Conservation (phyloP, 1,140 invertebrate species). For the Chrysomallon squamiferum region DNA sequence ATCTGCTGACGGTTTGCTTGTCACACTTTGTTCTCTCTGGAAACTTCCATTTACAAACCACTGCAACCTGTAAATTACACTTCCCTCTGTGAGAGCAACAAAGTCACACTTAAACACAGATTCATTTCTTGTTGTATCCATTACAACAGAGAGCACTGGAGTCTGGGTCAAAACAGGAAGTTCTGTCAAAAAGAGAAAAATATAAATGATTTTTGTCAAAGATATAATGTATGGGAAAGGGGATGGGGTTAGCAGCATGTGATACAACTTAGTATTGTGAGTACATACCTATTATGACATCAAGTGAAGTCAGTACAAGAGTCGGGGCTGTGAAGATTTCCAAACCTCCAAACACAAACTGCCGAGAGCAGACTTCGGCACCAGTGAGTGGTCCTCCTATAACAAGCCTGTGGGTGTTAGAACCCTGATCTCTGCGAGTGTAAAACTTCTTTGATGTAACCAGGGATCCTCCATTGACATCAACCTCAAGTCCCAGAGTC, state of each 20-base stretch:
- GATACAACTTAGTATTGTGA: too few relatives aligned
- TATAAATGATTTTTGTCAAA: not conserved
- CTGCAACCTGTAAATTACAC: slow-evolving; percentile 22
- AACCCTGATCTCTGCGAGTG: not conserved
- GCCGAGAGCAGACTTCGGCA: slow-evolving; percentile 12
- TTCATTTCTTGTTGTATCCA: slow-evolving; percentile 8
- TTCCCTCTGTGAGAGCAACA: slow-evolving; percentile 7
- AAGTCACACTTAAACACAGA: slow-evolving; percentile 23
- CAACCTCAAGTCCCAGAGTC: not conserved
- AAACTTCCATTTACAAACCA: slow-evolving; percentile 14
- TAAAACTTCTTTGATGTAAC: not conserved
- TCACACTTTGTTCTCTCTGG: too few relatives aligned
- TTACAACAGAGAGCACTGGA: slow-evolving; percentile 20
- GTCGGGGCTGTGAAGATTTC: slow-evolving; percentile 30
- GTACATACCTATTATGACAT: slow-evolving; percentile 32
- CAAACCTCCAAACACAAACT: slow-evolving; percentile 19
- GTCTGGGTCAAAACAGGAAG: slow-evolving; percentile 24
- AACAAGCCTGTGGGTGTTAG: not conserved
- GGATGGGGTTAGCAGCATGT: too few relatives aligned
- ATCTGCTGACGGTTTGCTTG: too few relatives aligned
- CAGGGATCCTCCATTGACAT: not conserved
- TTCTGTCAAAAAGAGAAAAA: slow-evolving; percentile 20
- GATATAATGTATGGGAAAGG: too few relatives aligned
- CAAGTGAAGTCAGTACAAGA: slow-evolving; percentile 25
- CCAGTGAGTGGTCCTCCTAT: slow-evolving; percentile 24